These are phyloP conservation scores for Pedionomus torquatus DNA, from an alignment of 2,113 vertebrate species.

Conservation along the genomic window DNA sequence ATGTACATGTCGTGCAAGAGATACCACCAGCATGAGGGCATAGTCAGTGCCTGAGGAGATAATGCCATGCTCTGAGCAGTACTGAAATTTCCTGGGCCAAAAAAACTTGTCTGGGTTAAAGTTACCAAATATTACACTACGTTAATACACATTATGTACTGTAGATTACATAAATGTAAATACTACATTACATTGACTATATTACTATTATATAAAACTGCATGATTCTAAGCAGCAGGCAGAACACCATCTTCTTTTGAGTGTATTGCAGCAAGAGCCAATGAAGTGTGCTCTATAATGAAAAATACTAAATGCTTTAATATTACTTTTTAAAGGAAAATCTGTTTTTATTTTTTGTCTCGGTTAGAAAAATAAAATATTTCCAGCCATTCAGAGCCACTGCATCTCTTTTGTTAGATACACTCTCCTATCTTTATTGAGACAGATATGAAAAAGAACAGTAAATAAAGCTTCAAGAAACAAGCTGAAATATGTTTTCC, in stretches of 20 bases:
- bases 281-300: neutral
- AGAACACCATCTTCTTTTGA: neutral
- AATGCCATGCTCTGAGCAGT: neutral
- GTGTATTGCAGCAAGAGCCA: neutral
- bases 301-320: neutral
- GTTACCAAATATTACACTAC: neutral
- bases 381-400: neutral
- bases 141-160: neutral
- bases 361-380: neutral
- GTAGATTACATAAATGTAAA: neutral
- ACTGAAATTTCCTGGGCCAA: neutral
- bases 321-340: neutral
- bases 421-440: neutral
- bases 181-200: neutral
- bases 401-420: neutral
- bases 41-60: neutral
- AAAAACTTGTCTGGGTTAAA: neutral
- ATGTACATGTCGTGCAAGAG: neutral
- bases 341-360: conserved; percentile 12
- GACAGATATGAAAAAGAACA: neutral
- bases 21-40: neutral
- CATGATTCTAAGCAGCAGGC: neutral
- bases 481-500: neutral
- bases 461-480: neutral
- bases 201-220: neutral